Base-by-base conservation (phyloP, 1,140 invertebrate genomes). In the Pinna nobilis region DNA sequence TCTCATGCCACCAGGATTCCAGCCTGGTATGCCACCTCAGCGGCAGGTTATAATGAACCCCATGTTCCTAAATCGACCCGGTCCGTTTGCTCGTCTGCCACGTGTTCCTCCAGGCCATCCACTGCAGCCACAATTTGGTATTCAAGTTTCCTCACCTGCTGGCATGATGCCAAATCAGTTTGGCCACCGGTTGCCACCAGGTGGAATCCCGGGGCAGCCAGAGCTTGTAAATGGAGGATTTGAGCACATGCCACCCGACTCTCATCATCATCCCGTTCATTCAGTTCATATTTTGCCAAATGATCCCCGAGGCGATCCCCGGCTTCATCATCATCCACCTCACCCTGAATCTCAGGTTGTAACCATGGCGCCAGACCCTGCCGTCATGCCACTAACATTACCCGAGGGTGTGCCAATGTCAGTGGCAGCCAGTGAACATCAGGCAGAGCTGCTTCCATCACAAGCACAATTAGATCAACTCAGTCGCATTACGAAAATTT, bases 211-310 rank as follows among this genome's bases (percentile, higher is more conserved):
- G 11, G 57, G 44, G 53, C 68, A 66, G 50, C 72, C 63, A 20
- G 68, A 59, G 50, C 49, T 72, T 30, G 23, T 78, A 13, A 82
- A 82, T 67, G 78, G 78, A 25, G 76, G 65, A 28, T 78, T 80
- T 63, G 78, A 80, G 23, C 49, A 20, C 44, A 41, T 79, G 33
- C 68, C 55, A 28, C 51, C 70, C 7, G 78, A 79, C 9, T 51
- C 64, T 30, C 76, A 70, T 41, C 70, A 65, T 30, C 70, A 49
- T 20, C 68, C 63, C 20, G 41, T 70, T 30, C n/a, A n/a, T n/a
- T n/a, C n/a, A n/a, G 39, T 59, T 35, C 74, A 67, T 11, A 44
- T 70, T 13, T 39, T 75, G 23, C 35, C 35, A 28, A 49, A 57
- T 13, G 64, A 73, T 67, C 72, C 65, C 13, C 33, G 37, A 49